Conservation (phyloP, 2,113 vertebrate genomes). For the Pitta sordida region DNA sequence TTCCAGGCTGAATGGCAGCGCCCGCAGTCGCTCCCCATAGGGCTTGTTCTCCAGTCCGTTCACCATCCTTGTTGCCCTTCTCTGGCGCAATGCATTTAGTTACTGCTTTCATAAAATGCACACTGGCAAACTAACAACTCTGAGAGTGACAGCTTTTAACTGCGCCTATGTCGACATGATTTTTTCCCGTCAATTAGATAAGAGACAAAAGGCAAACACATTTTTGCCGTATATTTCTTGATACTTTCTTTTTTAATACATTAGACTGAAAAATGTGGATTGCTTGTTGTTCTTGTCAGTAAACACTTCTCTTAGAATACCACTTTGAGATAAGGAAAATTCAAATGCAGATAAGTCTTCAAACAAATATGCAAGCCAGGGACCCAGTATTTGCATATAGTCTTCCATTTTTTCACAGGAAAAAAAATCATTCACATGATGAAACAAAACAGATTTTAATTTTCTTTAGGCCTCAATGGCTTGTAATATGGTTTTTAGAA, state of each 20-base stretch:
- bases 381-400: not conserved
- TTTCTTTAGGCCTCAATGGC: not conserved
- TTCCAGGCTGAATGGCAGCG: no score
- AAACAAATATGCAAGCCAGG: not conserved
- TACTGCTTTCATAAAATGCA: not conserved
- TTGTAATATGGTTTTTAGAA: not conserved
- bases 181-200: not conserved
- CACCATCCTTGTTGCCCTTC: no score
- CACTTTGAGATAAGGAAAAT: slow-evolving; percentile 1
- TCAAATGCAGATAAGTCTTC: slow-evolving; percentile 5
- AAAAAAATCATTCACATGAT: not conserved
- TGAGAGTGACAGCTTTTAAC: not conserved
- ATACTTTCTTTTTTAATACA: not conserved
- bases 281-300: not conserved
- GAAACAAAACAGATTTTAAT: not conserved
- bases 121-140: not conserved
- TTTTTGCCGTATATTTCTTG: not conserved
- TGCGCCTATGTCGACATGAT: not conserved
- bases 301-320: not conserved
- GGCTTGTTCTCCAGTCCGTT: no score
- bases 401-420: not conserved
- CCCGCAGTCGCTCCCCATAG: no score
- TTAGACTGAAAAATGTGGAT: not conserved
- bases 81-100: accelerated
- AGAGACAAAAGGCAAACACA: not conserved